Percentiles rank a stretch among this genome's conserved stretches.
These are phyloP conservation scores for Plemyria rubiginata DNA, from an alignment of 2,888 invertebrate genomes.

Conservation along the genomic window DNA sequence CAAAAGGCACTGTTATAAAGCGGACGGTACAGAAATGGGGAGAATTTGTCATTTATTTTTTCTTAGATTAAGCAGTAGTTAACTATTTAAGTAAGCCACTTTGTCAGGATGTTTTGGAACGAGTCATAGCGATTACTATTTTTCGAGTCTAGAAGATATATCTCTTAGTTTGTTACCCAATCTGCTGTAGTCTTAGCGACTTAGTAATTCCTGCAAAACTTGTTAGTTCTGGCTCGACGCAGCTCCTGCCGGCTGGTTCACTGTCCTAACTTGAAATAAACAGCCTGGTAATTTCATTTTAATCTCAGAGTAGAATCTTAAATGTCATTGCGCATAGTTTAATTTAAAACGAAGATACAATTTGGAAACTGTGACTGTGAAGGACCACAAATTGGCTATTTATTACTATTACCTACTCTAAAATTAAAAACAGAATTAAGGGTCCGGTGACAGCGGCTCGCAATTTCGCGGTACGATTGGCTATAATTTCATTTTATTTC, in stretches of 20 bases:
- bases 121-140: background rate
- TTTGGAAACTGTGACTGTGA: conserved; percentile 2
- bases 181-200: conserved; percentile 39
- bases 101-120: too few relatives aligned
- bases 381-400: too few relatives aligned
- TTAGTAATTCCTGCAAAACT: conserved; percentile 53
- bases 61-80: too few relatives aligned
- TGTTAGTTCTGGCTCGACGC: conserved; percentile 56
- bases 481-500: too few relatives aligned
- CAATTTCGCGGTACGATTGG: too few relatives aligned
- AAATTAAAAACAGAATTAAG: too few relatives aligned
- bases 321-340: conserved; percentile 15
- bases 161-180: conserved; percentile 29
- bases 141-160: conserved; percentile 13
- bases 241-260: conserved; percentile 46
- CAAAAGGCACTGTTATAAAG: background rate
- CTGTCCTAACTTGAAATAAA: conserved; percentile 54
- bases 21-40: too few relatives aligned
- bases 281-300: conserved; percentile 41
- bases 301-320: conserved; percentile 27
- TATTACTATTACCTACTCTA: too few relatives aligned
- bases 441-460: too few relatives aligned
- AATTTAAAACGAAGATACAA: conserved; percentile 12
- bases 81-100: too few relatives aligned
- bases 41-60: too few relatives aligned